Conservation (phyloP, 2,113 vertebrate genomes). For the Albula glossodonta region DNA sequence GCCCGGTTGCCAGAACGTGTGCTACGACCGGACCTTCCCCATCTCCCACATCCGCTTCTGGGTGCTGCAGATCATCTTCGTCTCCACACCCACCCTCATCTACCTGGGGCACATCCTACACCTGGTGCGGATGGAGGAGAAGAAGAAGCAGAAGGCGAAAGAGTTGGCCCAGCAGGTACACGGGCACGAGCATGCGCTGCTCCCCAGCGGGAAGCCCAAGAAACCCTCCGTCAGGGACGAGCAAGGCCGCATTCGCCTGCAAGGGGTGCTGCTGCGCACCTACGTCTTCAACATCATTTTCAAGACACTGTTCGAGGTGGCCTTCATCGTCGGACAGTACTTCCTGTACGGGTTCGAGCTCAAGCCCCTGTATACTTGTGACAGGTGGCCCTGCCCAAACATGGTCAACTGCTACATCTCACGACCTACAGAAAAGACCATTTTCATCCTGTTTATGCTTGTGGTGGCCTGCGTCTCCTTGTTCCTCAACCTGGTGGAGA, state of each 20-base stretch:
- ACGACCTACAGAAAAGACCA: conserved; percentile 83
- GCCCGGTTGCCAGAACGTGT: conserved; percentile 83
- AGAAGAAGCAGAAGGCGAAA: conserved; percentile 59
- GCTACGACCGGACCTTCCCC: conserved; percentile 84
- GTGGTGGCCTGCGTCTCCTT: conserved; percentile 79
- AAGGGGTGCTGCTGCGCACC: conserved; percentile 75
- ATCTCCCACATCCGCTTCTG: conserved; percentile 87
- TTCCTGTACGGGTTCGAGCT: conserved; percentile 79
- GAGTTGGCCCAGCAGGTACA: conserved; percentile 7
- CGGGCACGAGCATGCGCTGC: conserved; percentile 47
- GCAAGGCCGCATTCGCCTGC: conserved; percentile 66
- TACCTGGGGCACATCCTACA: conserved; percentile 85
- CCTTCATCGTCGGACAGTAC: conserved; percentile 82
- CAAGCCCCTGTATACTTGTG: conserved; percentile 80
- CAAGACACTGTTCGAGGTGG: conserved; percentile 82
- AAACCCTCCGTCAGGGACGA: conserved; percentile 51
- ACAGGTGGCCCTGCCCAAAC: conserved; percentile 77
- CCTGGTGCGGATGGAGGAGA: conserved; percentile 79
- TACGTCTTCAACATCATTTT: conserved; percentile 81
- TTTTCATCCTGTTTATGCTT: conserved; percentile 86
- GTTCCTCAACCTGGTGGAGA: conserved; percentile 79
- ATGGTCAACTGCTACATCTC: conserved; percentile 84
- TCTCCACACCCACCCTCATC: conserved; percentile 81
- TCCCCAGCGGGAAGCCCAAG: conserved; percentile 43
- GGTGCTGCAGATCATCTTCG: conserved; percentile 88